Evolutionary conservation across 64 coral and sea anemone species (phyloP).

Genomic region (Pocillopora damicornis): DNA sequence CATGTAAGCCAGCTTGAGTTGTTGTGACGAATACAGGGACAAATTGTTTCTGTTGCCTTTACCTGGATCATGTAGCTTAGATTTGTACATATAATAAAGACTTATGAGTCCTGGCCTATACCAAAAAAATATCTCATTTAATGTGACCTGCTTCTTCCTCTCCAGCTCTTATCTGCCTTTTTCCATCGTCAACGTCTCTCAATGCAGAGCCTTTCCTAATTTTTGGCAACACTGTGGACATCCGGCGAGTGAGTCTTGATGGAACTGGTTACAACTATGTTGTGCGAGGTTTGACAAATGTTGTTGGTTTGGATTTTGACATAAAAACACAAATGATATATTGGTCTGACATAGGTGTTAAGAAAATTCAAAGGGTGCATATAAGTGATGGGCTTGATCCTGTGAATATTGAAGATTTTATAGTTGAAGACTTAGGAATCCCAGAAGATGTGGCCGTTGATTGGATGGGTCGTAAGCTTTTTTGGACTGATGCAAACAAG

Average conservation of each 20-base stretch:
- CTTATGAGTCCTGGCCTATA: not conserved
- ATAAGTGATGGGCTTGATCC: slow-evolving; percentile 54
- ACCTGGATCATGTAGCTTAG: too few relatives aligned
- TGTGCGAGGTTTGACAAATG: slow-evolving; percentile 71
- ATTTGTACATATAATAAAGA: too few relatives aligned
- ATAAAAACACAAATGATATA: slow-evolving; percentile 69
- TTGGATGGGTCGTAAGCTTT: slow-evolving; percentile 62
- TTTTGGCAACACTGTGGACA: slow-evolving; percentile 82
- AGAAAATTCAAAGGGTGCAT: slow-evolving; percentile 79
- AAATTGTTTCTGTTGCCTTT: too few relatives aligned
- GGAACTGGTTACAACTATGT: slow-evolving; percentile 72
- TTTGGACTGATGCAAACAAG: slow-evolving; percentile 81
- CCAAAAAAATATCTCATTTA: not conserved
- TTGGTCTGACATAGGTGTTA: slow-evolving; percentile 70
- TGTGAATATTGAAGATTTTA: slow-evolving; percentile 62
- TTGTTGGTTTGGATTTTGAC: slow-evolving; percentile 82
- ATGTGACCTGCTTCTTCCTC: not conserved
- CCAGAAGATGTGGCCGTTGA: slow-evolving; percentile 80
- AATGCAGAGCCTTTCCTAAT: slow-evolving; percentile 55
- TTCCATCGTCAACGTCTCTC: not conserved
- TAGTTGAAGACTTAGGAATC: slow-evolving; percentile 52
- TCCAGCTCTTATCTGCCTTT: slow-evolving; percentile 4
- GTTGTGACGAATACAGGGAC: too few relatives aligned
- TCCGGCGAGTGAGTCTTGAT: slow-evolving; percentile 74
- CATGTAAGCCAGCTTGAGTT: too few relatives aligned